Evolutionary conservation across 2,113 vertebrate genomes (phyloP), one percentile per base, ranked within the genome.

Genomic region (Lanius ludovicianus): DNA sequence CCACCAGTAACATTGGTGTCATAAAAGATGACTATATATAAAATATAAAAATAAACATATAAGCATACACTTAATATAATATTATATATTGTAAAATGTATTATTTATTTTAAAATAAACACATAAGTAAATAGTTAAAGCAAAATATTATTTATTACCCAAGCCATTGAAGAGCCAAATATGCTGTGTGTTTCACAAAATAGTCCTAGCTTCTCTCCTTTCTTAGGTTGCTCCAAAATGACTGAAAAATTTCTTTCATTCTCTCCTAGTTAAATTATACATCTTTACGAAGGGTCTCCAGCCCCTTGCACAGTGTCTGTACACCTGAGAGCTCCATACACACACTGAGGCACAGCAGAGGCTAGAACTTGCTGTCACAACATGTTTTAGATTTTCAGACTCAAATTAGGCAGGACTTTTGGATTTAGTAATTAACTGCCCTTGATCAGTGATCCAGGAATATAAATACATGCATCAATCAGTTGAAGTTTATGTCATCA

Each of bases 401-500:
- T 83, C 21, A 89, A 60, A 91, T 92, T 44, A 80, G 50, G 62
- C 8, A 37, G 46, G 92, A 71, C 57, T 65, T 62, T 71, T 55
- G 44, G 24, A 24, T 92, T 93, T 88, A 65, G 70, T 56, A 55
- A 92, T 67, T 71, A 97, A 83, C 14, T 65, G 76, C 44, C 24
- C 39, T 31, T 94, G n/a, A 84, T 87, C 56, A 91, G 46, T 53
- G 80, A 74, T 92, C 88, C 71, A 93, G 64, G 57, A 94, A 95
- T 92, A 93, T 69, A 95, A 94, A 90, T 63, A 91, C 25, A 8
- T 79, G 46, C 62, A 96, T 95, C 41, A 95, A 49, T 92, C 62
- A 94, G 83, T 84, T 96, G 90, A 67, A 75, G 42, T 24, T 96
- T 73, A 89, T 83, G 39, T 81, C 81, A 55, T 94, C 95, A 90